phyloP scores from a whole-genome alignment of 2,113 vertebrate genomes.

The Herpetotheres cachinnans region DNA sequence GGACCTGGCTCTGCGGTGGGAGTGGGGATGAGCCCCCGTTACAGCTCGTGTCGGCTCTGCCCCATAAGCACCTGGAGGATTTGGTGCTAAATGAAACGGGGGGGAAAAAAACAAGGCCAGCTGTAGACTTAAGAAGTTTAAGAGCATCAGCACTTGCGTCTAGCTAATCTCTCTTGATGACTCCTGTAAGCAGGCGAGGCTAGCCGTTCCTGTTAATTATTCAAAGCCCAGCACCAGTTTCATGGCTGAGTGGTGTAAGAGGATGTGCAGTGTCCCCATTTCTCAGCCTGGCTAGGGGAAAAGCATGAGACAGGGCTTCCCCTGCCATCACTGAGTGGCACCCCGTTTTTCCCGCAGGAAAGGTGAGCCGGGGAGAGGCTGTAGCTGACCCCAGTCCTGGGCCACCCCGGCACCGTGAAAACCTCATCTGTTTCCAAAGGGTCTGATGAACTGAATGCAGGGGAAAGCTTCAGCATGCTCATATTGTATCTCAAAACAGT shows the following conservation, averaged over 20 bases:
- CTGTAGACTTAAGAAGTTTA: constrained; percentile 64
- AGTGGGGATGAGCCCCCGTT: rapidly evolving
- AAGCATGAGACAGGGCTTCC: neutral
- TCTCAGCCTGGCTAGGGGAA: neutral
- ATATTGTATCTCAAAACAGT: rapidly evolving
- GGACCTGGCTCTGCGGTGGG: neutral
- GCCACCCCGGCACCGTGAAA: neutral
- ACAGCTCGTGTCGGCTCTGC: neutral
- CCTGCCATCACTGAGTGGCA: neutral
- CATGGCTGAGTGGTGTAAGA: constrained; percentile 17
- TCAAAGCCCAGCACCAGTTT: constrained; percentile 18
- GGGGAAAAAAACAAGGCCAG: constrained; percentile 12
- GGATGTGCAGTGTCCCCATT: constrained; percentile 37
- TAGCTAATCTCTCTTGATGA: constrained; percentile 58
- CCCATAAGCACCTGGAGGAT: constrained; percentile 3
- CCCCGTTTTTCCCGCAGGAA: neutral
- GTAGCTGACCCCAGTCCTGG: neutral
- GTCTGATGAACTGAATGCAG: neutral
- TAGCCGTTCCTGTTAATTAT: constrained; percentile 33
- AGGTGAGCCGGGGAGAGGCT: neutral
- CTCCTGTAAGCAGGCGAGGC: constrained; percentile 27
- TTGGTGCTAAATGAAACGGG: constrained; percentile 7
- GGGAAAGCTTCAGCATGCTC: neutral
- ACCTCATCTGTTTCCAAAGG: neutral
- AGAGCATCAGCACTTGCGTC: constrained; percentile 54